phyloP scores from a whole-genome alignment of 2,113 vertebrate species.

The Theristicus caerulescens region DNA sequence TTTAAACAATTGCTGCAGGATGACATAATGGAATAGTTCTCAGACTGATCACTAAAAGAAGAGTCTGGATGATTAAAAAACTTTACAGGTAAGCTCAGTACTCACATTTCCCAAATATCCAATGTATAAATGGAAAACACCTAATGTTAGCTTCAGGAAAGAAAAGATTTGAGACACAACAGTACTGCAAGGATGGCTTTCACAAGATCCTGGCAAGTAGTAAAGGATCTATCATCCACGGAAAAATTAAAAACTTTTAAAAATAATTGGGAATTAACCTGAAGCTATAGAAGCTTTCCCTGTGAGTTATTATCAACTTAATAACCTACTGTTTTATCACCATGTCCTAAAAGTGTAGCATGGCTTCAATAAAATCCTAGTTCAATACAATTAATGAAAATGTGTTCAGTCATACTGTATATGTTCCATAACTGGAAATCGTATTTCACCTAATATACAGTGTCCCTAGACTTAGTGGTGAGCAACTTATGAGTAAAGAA shows the following conservation, averaged over 20 bases:
- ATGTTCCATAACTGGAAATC: background rate
- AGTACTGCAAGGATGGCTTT: background rate
- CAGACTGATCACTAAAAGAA: background rate
- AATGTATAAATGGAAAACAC: background rate
- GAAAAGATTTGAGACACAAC: background rate
- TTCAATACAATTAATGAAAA: background rate
- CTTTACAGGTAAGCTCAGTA: background rate
- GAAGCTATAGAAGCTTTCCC: background rate
- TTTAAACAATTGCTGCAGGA: background rate
- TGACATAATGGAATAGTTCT: background rate
- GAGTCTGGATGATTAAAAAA: background rate
- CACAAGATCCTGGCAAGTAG: background rate
- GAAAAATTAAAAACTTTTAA: background rate
- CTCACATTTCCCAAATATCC: background rate
- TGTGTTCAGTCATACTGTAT: background rate
- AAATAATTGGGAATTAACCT: conserved; percentile 1
- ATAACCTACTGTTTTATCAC: background rate
- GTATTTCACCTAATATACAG: background rate
- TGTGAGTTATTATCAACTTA: background rate
- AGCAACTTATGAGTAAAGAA: background rate
- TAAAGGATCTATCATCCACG: background rate
- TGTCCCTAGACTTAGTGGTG: background rate
- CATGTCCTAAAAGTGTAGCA: background rate
- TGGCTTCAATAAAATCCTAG: background rate
- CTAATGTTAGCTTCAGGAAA: background rate